Conservation (phyloP, 2,888 invertebrate genomes). For the Andricus curvator region DNA sequence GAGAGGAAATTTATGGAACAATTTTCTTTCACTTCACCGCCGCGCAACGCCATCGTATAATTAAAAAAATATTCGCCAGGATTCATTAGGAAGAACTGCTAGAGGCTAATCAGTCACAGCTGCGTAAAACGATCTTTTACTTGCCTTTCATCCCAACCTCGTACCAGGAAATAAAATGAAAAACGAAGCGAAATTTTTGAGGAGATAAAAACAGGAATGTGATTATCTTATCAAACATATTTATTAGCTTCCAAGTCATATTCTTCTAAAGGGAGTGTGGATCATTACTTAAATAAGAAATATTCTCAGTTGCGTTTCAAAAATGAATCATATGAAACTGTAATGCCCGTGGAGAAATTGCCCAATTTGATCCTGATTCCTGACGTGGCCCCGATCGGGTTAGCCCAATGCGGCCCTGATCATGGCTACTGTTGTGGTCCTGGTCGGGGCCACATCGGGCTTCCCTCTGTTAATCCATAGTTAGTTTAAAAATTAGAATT, state of each 20-base stretch:
- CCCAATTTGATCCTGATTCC: too few species aligned
- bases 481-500: too few species aligned
- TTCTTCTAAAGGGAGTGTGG: too few species aligned
- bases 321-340: too few species aligned
- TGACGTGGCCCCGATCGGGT: too few species aligned
- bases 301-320: too few species aligned
- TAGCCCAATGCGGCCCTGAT: too few species aligned
- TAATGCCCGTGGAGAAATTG: too few species aligned
- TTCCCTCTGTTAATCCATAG: too few species aligned
- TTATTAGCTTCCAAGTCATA: background rate
- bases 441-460: too few species aligned
- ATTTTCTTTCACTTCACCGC: slow-evolving; percentile 21
- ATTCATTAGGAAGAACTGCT: slow-evolving; percentile 33
- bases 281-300: too few species aligned
- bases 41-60: background rate
- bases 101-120: slow-evolving; percentile 33
- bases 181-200: background rate
- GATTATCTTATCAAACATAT: background rate
- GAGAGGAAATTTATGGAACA: slow-evolving; percentile 14
- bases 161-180: background rate
- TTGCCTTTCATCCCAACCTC: background rate
- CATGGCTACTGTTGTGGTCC: too few species aligned
- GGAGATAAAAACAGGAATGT: background rate
- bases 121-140: slow-evolving; percentile 27
- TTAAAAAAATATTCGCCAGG: slow-evolving; percentile 35